Conservation (phyloP, 2,797 vertebrate species). For the Acrocephalus scirpaceus region DNA sequence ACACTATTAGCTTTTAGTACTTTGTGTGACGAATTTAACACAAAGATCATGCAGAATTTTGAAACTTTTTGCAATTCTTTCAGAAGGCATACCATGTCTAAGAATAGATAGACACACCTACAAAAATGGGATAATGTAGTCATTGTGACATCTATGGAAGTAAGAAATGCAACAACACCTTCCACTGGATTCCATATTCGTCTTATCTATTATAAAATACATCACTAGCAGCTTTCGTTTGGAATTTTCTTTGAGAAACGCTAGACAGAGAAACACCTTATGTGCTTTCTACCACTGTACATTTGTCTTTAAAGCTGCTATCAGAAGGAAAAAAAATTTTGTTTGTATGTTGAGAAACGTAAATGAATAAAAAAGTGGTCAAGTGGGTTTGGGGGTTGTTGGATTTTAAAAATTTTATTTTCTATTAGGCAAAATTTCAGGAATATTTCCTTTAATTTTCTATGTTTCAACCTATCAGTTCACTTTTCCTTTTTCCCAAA, state of each 20-base stretch:
- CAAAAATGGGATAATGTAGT: not conserved
- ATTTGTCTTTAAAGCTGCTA: not conserved
- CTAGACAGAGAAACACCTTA: not conserved
- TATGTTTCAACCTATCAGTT: not conserved
- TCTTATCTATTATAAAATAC: not conserved
- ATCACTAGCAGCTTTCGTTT: not conserved
- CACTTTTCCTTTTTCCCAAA: not conserved
- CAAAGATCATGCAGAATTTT: not conserved
- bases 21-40: not conserved
- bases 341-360: not conserved
- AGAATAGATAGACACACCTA: not conserved
- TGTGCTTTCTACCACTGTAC: not conserved
- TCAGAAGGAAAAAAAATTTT: not conserved
- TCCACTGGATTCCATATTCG: not conserved
- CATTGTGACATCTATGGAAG: not conserved
- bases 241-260: not conserved
- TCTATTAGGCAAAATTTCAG: not conserved
- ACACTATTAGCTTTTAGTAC: not conserved
- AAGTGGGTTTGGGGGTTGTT: fast-evolving
- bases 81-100: not conserved
- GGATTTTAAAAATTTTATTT: not conserved
- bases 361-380: not conserved
- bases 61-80: not conserved
- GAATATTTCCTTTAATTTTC: not conserved
- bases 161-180: not conserved